Evolutionary conservation across 2,797 vertebrate species (phyloP).

Genomic region (Antrozous pallidus): DNA sequence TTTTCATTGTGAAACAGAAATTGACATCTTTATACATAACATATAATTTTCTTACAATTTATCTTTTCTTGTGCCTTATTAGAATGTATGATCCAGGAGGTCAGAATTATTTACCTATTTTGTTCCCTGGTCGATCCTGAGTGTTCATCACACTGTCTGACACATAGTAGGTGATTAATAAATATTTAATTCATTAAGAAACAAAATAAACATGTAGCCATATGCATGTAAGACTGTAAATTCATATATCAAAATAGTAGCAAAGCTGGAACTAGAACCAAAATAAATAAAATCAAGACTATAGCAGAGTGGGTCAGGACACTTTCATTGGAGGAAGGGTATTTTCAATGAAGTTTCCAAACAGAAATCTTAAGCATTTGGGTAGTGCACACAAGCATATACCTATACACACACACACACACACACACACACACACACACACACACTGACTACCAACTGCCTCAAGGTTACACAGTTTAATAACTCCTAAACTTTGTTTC

Average conservation of each 20-base stretch:
- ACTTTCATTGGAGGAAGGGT: background rate
- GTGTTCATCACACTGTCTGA: background rate
- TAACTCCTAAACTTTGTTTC: slow-evolving; percentile 41
- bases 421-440: background rate
- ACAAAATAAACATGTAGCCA: background rate
- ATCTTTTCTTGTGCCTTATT: background rate
- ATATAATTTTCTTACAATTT: background rate
- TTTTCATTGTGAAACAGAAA: background rate
- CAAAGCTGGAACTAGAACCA: background rate
- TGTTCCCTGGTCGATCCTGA: background rate
- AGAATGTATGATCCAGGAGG: background rate
- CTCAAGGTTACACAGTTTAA: background rate
- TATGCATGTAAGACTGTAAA: background rate
- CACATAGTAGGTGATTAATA: background rate
- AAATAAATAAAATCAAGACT: background rate
- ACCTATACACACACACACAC: background rate
- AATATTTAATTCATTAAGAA: background rate
- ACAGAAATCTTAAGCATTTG: background rate
- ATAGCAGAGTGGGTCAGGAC: background rate
- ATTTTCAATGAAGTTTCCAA: background rate
- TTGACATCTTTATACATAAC: background rate
- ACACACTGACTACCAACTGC: background rate
- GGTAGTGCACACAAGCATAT: background rate
- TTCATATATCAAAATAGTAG: background rate
- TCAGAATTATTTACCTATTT: background rate